Evolutionary conservation across 2,888 invertebrate species (phyloP), one percentile per base, ranked within the genome.

Genomic region (Hydriomena furcata): DNA sequence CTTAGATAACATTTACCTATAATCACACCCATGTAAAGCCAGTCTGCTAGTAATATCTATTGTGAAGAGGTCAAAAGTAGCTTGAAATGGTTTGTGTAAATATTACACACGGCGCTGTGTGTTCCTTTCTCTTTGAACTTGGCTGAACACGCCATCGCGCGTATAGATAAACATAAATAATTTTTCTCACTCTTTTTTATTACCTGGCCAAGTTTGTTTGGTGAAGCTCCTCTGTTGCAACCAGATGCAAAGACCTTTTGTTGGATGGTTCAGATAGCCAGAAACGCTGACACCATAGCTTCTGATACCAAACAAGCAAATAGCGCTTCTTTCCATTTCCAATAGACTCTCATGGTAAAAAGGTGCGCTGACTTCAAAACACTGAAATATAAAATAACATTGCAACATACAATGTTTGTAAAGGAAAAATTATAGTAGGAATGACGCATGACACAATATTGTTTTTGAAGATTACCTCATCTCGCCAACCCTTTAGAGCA

Each of bases 281-380:
- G 97, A 98, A 50, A 99, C 96, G 79, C 98, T 97, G 43, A 98
- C 96, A 12, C 98, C 98, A 84, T 97, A 98, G 82, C 97, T 97
- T 63, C 96, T 93, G 65, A 98, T 96, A 41, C 98, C 98, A 91
- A 99, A 98, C 43, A 98, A 84, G 91, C 98, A 97, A 53, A 97
- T 96, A 49, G 97, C 98, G 51, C 97, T 96, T 60, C 98, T 92
- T 79, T 98, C 98, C 95, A 98, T 97, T 78, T 95, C 95, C 66
- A 93, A 73, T 20, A 93, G 75, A 58, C 88, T 91, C 61, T 91
- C 92, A 66, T 91, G 86, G 60, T 76, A 82, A 52, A 91, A 91
- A 50, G 91, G 89, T 53, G 94, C 93, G 74, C 95, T 94, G n/a
- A 98, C 97, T 84, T 97, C 96, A 80, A 96, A 97, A 85, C 95